Percentiles rank a stretch among this genome's conserved stretches.
Conservation (phyloP, 1,140 invertebrate species). For the Hirudo medicinalis region DNA sequence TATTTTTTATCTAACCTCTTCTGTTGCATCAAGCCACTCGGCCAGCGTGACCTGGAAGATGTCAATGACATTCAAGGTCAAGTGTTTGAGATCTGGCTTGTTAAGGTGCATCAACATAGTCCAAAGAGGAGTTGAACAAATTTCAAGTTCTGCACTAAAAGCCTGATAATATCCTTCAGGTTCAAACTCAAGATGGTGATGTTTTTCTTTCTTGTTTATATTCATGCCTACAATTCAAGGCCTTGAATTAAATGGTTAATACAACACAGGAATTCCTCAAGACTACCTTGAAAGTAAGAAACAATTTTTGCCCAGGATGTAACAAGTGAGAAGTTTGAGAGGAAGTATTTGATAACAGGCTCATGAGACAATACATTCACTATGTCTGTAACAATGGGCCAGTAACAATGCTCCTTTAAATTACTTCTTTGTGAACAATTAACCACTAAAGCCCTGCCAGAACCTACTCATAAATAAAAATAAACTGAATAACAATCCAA, state of each 20-base stretch:
- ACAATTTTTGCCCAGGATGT: constrained; percentile 89
- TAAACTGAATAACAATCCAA: neutral
- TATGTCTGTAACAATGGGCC: constrained; percentile 89
- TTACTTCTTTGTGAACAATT: constrained; percentile 73
- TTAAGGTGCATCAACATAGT: constrained; percentile 74
- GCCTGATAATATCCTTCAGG: constrained; percentile 91
- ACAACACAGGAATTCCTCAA: neutral
- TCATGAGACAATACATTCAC: constrained; percentile 90
- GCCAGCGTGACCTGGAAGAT: neutral
- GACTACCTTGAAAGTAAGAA: constrained; percentile 74
- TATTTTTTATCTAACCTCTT: too few species aligned
- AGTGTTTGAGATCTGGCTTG: constrained; percentile 46
- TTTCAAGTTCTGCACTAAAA: constrained; percentile 88
- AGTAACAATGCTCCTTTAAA: constrained; percentile 92
- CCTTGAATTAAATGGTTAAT: neutral
- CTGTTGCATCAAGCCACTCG: too few species aligned
- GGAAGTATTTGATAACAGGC: constrained; percentile 73
- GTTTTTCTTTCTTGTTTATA: constrained; percentile 74
- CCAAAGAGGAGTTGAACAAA: constrained; percentile 93
- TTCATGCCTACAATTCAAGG: constrained; percentile 62
- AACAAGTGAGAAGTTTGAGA: constrained; percentile 67
- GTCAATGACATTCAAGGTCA: constrained; percentile 3
- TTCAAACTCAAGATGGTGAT: constrained; percentile 87
- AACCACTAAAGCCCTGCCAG: constrained; percentile 61
- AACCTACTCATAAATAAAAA: neutral